Evolutionary conservation across 1,140 invertebrate genomes (phyloP).

Genomic region (Agrilus planipennis): DNA sequence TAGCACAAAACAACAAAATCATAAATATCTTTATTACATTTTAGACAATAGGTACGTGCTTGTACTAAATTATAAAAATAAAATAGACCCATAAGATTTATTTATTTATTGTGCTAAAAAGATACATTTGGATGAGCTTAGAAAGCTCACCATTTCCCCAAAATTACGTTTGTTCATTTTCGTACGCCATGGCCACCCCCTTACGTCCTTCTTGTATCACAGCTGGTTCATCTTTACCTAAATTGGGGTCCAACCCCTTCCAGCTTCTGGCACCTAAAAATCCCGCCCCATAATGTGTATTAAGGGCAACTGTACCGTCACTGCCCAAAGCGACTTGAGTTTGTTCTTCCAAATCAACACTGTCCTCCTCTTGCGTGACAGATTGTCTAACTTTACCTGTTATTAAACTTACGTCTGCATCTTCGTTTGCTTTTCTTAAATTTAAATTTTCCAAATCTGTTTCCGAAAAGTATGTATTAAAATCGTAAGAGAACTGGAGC

Average conservation of each 20-base stretch:
- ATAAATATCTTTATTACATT: background rate
- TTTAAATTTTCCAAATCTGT: constrained; percentile 11
- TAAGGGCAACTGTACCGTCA: constrained; percentile 33
- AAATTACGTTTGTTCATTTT: constrained; percentile 33
- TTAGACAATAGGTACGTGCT: too few species aligned
- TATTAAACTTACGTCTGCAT: constrained; percentile 55
- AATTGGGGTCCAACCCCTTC: constrained; percentile 60
- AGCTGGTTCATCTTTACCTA: constrained; percentile 51
- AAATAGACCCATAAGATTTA: too few species aligned
- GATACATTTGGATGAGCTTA: too few species aligned
- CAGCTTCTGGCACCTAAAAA: constrained; percentile 52
- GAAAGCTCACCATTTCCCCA: too few species aligned
- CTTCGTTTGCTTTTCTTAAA: background rate
- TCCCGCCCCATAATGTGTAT: constrained; percentile 41
- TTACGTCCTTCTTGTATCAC: constrained; percentile 47
- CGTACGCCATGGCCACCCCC: constrained; percentile 46
- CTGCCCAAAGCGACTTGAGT: constrained; percentile 29
- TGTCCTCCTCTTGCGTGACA: constrained; percentile 22
- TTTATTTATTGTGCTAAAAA: too few species aligned
- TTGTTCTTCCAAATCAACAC: constrained; percentile 17
- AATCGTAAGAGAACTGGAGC: constrained; percentile 32
- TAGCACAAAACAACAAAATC: too few species aligned
- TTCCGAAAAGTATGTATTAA: constrained; percentile 33
- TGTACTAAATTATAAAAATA: too few species aligned
- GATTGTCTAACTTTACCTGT: constrained; percentile 47